Base-by-base conservation (phyloP, 2,797 vertebrate species). In the Peromyscus attwateri region DNA sequence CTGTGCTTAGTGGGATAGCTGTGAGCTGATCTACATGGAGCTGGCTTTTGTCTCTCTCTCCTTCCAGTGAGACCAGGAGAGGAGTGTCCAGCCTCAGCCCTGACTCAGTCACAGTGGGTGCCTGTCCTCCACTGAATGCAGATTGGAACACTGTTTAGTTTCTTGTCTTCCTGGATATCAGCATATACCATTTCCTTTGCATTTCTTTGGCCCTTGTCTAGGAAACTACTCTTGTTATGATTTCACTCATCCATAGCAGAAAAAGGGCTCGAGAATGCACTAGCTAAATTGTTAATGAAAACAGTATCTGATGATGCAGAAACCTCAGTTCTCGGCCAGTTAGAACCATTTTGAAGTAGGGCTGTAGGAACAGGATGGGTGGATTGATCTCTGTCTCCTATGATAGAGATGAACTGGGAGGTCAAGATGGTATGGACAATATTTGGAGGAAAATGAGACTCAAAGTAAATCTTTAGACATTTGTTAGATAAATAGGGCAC, bases 281-380 rank as follows among this genome's bases (percentile, higher is more conserved):
- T 94, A 96, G 97, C 96, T 95, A 91, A 98, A 97, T 96, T 93
- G 87, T 96, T 96, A 95, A 89, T 94, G 92, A 93, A 97, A 96
- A 93, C 87, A 95, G 80, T 10, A 70, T 96, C 82, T 70, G 83
- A 91, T 84, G 91, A 97, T 95, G 91, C 77, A 79, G 95, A 98
- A 98, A 95, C n/a, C 75, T 66, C 80, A 62, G 14, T 95, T 91
- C 49, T 91, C 93, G 94, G 94, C 94, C 94, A 94, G 55, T 92
- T 94, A 64, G 80, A 68, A 92, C 76, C 52, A 68, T 95, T 92
- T 62, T 80, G 96, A 92, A 77, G 43, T 6, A 34, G 46, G 79
- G 5, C 40, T 49, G 46, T 77, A 80, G 80, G n/a, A 95, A 21
- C 2, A 57, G 46, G 89, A 76, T 75, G 62, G n/a, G n/a, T n/a